These are phyloP conservation scores for Pseudorasbora parva DNA, from an alignment of 2,113 vertebrate genomes.

Conservation along the genomic window DNA sequence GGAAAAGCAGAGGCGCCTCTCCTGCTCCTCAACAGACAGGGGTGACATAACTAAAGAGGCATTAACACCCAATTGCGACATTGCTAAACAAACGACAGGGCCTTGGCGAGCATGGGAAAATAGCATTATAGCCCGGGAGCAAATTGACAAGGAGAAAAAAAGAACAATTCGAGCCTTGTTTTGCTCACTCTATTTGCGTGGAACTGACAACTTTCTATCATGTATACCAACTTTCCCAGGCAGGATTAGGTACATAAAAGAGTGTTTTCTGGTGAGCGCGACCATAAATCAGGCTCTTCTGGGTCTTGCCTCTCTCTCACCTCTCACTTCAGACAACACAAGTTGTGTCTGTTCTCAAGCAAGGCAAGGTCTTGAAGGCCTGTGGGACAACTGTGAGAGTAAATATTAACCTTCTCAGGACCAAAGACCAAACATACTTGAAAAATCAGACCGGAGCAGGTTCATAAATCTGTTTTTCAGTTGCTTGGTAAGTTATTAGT, in stretches of 20 bases:
- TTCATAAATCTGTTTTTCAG: conserved; percentile 37
- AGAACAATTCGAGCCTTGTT: conserved; percentile 70
- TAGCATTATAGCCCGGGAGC: conserved; percentile 63
- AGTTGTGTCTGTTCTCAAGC: conserved; percentile 53
- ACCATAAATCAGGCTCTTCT: conserved; percentile 66
- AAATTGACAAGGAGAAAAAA: conserved; percentile 60
- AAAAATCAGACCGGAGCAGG: neutral
- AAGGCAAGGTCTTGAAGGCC: conserved; percentile 42
- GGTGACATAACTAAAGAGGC: conserved; percentile 74
- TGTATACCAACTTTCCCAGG: conserved; percentile 73
- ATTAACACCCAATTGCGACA: conserved; percentile 71
- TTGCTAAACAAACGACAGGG: conserved; percentile 65
- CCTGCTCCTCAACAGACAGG: conserved; percentile 52
- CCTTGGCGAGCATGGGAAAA: conserved; percentile 72
- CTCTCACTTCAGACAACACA: conserved; percentile 54
- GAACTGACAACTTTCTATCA: conserved; percentile 70
- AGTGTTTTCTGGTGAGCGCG: conserved; percentile 44
- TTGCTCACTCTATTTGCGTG: conserved; percentile 58
- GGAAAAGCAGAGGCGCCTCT: conserved; percentile 38
- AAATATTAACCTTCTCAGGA: conserved; percentile 41
- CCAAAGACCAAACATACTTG: conserved; percentile 12
- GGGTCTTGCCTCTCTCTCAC: conserved; percentile 52
- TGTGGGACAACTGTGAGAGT: conserved; percentile 55
- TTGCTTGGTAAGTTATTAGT: conserved; percentile 5
- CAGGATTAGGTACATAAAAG: conserved; percentile 60